Percentiles rank a stretch among this genome's conserved stretches.
Conservation (phyloP, 2,888 invertebrate species). For the Lampropteryx suffumata region DNA sequence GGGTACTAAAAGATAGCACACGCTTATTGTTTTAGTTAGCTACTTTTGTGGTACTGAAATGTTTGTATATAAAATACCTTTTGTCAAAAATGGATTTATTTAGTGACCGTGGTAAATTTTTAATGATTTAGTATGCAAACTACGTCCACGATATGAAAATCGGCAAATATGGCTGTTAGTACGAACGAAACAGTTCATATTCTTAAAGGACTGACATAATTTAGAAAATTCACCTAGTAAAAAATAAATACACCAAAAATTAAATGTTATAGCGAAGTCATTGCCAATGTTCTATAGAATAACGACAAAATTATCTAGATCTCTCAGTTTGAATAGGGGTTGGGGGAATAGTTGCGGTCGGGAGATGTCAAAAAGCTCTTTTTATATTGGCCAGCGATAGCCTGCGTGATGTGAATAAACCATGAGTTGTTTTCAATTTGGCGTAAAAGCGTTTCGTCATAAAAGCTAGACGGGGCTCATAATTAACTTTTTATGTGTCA, state of each 20-base stretch:
- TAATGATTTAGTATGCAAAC: no score
- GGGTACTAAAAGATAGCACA: constrained; percentile 2
- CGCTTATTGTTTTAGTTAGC: constrained; percentile 1
- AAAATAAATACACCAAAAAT: constrained; percentile 52
- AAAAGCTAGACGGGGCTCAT: constrained; percentile 62
- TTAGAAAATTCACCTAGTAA: constrained; percentile 3
- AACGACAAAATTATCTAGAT: constrained; percentile 45
- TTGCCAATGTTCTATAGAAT: constrained; percentile 44
- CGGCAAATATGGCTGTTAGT: no score
- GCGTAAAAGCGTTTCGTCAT: constrained; percentile 78
- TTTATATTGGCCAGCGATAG: constrained; percentile 54
- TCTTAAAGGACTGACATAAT: no score
- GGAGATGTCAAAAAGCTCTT: constrained; percentile 53
- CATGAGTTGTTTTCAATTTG: constrained; percentile 81
- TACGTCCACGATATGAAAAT: no score
- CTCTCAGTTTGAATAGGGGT: constrained; percentile 38
- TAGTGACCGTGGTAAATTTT: no score
- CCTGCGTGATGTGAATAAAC: constrained; percentile 73
- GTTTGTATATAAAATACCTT: no score
- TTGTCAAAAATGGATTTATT: not conserved
- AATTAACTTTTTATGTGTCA: constrained; percentile 72
- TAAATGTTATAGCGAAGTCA: constrained; percentile 49
- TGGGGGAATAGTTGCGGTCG: constrained; percentile 23
- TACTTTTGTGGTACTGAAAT: not conserved
- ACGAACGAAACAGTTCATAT: no score